Percentiles rank a stretch among this genome's conserved stretches.
Conservation (phyloP, 2,888 invertebrate species). For the Chesias legatella region DNA sequence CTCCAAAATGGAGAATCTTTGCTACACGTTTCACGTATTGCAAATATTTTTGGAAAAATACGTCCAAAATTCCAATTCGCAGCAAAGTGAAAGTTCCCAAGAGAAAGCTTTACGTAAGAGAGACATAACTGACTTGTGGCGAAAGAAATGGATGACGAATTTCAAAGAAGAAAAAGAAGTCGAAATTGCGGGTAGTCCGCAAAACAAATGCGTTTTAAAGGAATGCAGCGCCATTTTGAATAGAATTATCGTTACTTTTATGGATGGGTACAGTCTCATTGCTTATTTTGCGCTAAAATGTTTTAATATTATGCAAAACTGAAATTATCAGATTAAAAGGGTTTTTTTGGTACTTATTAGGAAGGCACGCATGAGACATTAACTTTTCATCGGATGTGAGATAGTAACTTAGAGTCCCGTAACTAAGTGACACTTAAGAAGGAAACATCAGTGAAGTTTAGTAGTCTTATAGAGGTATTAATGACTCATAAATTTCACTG, state of each 20-base stretch:
- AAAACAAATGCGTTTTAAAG: constrained; percentile 42
- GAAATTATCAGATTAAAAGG: not conserved
- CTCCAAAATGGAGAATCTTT: constrained; percentile 45
- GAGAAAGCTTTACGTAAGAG: constrained; percentile 44
- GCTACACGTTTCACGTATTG: constrained; percentile 55
- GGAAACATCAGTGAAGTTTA: no score
- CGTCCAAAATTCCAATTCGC: no score
- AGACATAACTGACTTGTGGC: constrained; percentile 59
- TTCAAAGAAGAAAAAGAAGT: constrained; percentile 32
- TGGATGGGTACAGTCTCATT: constrained; percentile 57
- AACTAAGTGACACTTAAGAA: no score
- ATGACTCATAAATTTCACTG: no score
- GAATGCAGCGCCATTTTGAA: constrained; percentile 54
- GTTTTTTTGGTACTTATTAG: no score
- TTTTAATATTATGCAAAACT: constrained; percentile 57
- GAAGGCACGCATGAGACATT: no score
- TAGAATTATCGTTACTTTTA: constrained; percentile 54
- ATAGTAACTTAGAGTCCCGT: no score
- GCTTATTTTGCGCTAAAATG: constrained; percentile 62
- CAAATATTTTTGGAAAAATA: constrained; percentile 51
- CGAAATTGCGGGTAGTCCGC: constrained; percentile 35
- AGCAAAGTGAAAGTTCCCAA: constrained; percentile 35
- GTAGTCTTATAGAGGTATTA: no score
- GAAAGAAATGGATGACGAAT: constrained; percentile 58
- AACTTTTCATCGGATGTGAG: no score